Evolutionary conservation across 30 jellyfish, hydroid and myxozoan genomes (phyloP), one percentile per base, ranked within the genome.

Genomic region (Sanderia malayensis): DNA sequence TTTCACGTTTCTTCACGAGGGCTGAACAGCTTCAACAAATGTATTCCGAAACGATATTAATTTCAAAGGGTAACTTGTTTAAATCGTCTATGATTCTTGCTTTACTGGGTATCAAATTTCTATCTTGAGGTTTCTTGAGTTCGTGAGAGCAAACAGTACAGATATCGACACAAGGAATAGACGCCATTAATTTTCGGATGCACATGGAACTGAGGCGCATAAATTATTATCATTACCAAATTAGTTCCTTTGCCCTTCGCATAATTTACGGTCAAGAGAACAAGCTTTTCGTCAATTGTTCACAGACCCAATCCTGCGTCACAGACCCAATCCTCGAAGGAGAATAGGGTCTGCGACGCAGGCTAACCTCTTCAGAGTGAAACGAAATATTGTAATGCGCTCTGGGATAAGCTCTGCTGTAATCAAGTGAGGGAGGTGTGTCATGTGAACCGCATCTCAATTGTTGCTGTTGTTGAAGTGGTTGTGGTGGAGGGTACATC

Each of bases 1-100:
- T 59, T 59, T 59, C 25, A 41, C 32, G 71, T 31, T 59, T 59
- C 71, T 59, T 59, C 28, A 59, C 71, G 44, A 59, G 32, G n/a
- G 71, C 71, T 59, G 25, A 26, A 59, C 71, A 59, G 32, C 71
- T 59, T 59, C 71, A 41, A 59, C 71, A 59, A 19, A 59, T 59
- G 44, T 59, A 59, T 19, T 59, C 71, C 33, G 71, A 59, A 59
- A 31, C 25, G 25, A 59, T 22, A 59, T 59, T 32, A n/a, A 59
- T 41, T 59, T 59, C 32, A 19, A 59, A 59, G 13, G 71, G 71
- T 20, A 59, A 41, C 28, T 21, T 59, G 33, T 59, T 59, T 31
- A 59, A 59, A 59, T 59, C 71, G 33, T 59, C 71, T 11, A 59
- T 59, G 28, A 59, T 59, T 59, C 71, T 59, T 59, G 71, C 25